Evolutionary conservation across 2,888 invertebrate species (phyloP).

Genomic region (Acronicta alni): DNA sequence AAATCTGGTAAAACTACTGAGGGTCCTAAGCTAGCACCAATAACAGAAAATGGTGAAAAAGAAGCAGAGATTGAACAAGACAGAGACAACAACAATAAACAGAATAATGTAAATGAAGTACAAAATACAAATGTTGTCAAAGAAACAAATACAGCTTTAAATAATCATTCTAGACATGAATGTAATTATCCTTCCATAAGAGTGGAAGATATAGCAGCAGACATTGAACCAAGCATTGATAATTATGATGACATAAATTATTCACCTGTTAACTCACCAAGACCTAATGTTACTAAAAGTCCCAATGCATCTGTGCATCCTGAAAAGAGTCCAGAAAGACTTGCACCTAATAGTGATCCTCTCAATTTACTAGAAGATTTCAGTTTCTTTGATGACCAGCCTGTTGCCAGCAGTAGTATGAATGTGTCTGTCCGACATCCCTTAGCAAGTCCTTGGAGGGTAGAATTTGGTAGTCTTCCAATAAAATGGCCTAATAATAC

Average conservation of each 20-base stretch:
- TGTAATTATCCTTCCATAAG: constrained; percentile 71
- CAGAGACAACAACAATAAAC: constrained; percentile 14
- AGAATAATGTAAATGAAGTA: constrained; percentile 10
- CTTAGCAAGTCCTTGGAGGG: constrained; percentile 84
- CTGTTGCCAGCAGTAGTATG: constrained; percentile 85
- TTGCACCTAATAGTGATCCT: constrained; percentile 68
- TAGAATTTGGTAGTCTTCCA: constrained; percentile 79
- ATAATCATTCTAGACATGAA: constrained; percentile 44
- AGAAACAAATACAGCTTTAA: constrained; percentile 20
- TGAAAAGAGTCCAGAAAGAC: constrained; percentile 39
- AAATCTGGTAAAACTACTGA: constrained; percentile 42
- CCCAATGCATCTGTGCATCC: constrained; percentile 18
- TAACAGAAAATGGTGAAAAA: constrained; percentile 24
- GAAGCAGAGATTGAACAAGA: constrained; percentile 7
- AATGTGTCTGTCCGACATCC: constrained; percentile 76
- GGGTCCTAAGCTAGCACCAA: constrained; percentile 33
- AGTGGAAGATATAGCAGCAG: constrained; percentile 81
- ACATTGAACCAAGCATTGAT: constrained; percentile 70
- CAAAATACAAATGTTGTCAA: constrained; percentile 4
- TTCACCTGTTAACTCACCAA: constrained; percentile 79
- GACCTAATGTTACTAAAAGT: constrained; percentile 44
- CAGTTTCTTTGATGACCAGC: constrained; percentile 83
- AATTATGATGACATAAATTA: constrained; percentile 74
- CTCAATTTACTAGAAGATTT: constrained; percentile 74
- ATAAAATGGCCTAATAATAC: constrained; percentile 84